Base-by-base conservation (phyloP, 2,113 vertebrate species). In the Ariopsis seemanni region DNA sequence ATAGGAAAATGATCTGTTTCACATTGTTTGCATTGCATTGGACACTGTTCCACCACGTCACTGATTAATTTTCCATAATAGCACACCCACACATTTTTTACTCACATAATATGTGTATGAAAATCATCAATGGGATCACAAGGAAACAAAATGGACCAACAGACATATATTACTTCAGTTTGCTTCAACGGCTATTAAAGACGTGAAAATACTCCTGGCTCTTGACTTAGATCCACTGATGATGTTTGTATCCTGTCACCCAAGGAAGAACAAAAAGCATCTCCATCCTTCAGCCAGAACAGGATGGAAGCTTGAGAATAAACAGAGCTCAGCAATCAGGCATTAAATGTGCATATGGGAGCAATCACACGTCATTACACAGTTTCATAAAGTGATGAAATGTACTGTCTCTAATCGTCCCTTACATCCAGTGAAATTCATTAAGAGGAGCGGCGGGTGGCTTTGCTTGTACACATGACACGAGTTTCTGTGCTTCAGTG, bases 331-430 rank as follows among this genome's bases (percentile, higher is more conserved):
- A 88, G 57, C 78, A 85, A 63, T 85, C 57, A 79, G 72, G 50
- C 77, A 74, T 88, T 88, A 88, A 83, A 83, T 81, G 75, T 80
- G 83, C 83, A 82, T 74, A 65, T 88, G 75, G 78, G 84, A 85
- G 53, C 67, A 85, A 85, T 88, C 85, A 85, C 69, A 79, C 52
- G 57, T 85, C 72, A 85, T 88, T 85, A 85, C 69, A 63, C 72
- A 42, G 74, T 50, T 85, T 82, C 55, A 89, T 30, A 84, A 75
- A 81, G 67, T 84, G 69, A 72, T 67, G 85, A 87, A 78, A 55
- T 62, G 30, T 55, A 60, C 82, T 48, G 80, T 83, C 75, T 85
- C 85, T 71, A 57, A 85, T 82, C 58, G 62, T 81, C 75, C 57
- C 83, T 85, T 74, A 87, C 34, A 67, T 63, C 82, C 34, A 22